These are phyloP conservation scores for Blomia tropicalis DNA, from an alignment of 2,888 invertebrate genomes.

Conservation along the genomic window DNA sequence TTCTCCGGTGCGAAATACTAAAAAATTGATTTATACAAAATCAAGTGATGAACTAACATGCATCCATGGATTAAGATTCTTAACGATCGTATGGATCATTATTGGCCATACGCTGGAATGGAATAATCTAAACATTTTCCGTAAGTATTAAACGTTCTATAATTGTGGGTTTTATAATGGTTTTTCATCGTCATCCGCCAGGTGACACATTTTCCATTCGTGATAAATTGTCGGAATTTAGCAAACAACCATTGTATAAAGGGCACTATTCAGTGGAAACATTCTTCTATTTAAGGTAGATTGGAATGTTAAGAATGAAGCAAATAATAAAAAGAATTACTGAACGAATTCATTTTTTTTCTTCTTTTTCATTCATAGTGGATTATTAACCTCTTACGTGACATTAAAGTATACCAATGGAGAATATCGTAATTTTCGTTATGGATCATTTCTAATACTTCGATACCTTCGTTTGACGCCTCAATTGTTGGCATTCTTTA, in stretches of 20 bases:
- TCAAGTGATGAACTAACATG: constrained; percentile 20
- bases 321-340: constrained; percentile 26
- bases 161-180: background rate
- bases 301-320: background rate
- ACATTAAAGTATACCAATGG: constrained; percentile 22
- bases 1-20: constrained; percentile 20
- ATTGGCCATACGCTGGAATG: constrained; percentile 24
- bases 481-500: constrained; percentile 1
- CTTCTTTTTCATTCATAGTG: too few relatives aligned
- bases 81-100: constrained; percentile 28
- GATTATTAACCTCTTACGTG: constrained; percentile 22
- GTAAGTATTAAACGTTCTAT: background rate
- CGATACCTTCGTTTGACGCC: constrained; percentile 24
- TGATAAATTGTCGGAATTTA: constrained; percentile 7
- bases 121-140: constrained; percentile 16
- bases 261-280: constrained; percentile 34
- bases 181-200: background rate
- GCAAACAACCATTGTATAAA: constrained; percentile 34
- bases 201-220: constrained; percentile 14
- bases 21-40: constrained; percentile 8
- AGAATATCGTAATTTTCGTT: constrained; percentile 9
- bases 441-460: constrained; percentile 9
- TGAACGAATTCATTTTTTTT: background rate
- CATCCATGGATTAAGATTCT: constrained; percentile 26
- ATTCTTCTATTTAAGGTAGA: constrained; percentile 34